Percentiles rank a stretch among this genome's conserved stretches.
Evolutionary conservation across 2,797 vertebrate genomes (phyloP).

Genomic region (Sarcoramphus papa): DNA sequence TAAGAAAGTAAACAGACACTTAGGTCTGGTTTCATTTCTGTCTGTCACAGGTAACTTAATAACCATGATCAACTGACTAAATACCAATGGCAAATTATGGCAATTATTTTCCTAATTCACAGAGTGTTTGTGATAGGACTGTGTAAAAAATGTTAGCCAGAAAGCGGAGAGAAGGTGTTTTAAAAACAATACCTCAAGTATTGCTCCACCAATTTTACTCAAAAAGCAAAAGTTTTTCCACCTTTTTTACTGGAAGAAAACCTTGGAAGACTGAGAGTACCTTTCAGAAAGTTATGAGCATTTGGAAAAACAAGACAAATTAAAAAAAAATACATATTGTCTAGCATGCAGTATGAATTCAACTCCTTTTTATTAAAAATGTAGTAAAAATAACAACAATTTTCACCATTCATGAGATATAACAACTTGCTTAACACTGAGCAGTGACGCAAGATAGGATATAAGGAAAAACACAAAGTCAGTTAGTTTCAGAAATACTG

Average conservation of each 20-base stretch:
- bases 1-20: neutral
- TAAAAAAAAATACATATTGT: neutral
- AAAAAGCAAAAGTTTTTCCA: neutral
- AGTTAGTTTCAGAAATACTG: neutral
- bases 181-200: neutral
- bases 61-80: neutral
- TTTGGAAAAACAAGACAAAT: neutral
- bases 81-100: neutral
- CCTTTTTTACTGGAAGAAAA: neutral
- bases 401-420: neutral
- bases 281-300: neutral
- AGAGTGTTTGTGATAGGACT: neutral
- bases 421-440: neutral
- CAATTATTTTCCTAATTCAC: neutral
- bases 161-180: neutral
- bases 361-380: neutral
- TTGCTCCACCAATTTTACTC: neutral
- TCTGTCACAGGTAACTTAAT: neutral
- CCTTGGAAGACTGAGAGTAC: neutral
- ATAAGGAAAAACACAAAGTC: neutral
- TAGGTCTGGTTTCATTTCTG: neutral
- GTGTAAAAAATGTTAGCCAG: neutral
- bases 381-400: neutral
- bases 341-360: neutral
- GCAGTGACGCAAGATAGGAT: neutral